Evolutionary conservation across 2,113 vertebrate genomes (phyloP).

Genomic region (Columbina picui): DNA sequence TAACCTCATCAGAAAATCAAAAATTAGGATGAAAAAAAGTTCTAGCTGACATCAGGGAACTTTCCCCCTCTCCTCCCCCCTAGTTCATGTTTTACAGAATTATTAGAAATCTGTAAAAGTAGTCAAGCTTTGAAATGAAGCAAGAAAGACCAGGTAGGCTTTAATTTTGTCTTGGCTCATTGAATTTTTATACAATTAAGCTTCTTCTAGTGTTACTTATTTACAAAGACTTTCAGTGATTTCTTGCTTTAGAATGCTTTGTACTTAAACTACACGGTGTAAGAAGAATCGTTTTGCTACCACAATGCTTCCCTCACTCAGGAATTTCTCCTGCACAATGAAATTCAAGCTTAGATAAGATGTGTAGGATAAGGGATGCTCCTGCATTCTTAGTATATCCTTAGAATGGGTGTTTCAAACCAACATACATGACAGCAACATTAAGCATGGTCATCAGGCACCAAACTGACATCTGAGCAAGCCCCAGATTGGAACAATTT

Average conservation of each 20-base stretch:
- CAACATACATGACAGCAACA: neutral
- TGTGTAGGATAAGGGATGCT: rapidly evolving
- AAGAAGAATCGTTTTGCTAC: neutral
- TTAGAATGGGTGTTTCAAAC: neutral
- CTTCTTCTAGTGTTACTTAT: neutral
- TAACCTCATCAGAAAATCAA: neutral
- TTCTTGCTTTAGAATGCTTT: neutral
- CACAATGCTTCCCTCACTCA: neutral
- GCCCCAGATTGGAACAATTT: neutral
- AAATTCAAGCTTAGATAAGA: neutral
- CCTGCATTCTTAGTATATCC: neutral
- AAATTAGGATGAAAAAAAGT: neutral
- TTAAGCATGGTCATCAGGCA: neutral
- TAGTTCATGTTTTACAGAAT: neutral
- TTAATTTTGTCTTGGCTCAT: neutral
- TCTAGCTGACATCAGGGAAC: neutral
- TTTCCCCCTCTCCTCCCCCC: too few relatives aligned
- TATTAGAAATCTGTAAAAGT: neutral
- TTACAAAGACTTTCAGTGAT: neutral
- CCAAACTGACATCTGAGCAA: neutral
- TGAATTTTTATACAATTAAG: neutral
- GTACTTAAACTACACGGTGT: neutral
- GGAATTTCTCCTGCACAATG: neutral
- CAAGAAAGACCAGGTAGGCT: neutral
- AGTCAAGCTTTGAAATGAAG: neutral